Conservation (phyloP, 2,113 vertebrate species). For the Platysteira castanea region DNA sequence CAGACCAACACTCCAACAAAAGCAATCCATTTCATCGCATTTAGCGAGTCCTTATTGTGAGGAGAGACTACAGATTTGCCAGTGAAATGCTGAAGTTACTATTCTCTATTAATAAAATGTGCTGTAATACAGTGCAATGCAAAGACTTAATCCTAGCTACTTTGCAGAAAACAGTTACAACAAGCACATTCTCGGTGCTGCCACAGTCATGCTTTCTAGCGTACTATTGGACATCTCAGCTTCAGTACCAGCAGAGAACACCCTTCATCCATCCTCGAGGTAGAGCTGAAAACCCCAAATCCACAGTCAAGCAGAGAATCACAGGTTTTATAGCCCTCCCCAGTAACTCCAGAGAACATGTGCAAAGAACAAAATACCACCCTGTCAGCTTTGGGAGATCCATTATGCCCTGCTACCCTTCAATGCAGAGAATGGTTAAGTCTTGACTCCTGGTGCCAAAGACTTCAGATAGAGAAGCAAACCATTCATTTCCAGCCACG, state of each 20-base stretch:
- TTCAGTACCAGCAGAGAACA: neutral
- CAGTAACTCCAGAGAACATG: neutral
- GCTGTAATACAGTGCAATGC: neutral
- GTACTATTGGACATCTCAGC: neutral
- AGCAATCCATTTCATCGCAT: neutral
- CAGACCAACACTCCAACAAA: neutral
- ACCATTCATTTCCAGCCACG: neutral
- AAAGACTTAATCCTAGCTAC: neutral
- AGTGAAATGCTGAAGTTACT: neutral
- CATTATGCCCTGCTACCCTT: neutral
- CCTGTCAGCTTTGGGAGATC: neutral
- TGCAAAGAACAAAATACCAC: neutral
- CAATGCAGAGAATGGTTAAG: neutral
- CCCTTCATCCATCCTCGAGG: neutral
- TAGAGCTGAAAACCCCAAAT: neutral
- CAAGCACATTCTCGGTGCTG: rapidly evolving
- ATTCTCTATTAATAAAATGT: neutral
- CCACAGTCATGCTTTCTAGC: neutral
- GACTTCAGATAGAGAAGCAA: neutral
- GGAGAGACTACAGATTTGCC: neutral
- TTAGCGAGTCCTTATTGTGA: neutral
- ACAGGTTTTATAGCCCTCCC: neutral
- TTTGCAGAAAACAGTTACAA: neutral
- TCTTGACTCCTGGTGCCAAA: neutral
- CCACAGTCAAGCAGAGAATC: neutral